These are phyloP conservation scores for Zygothrica quintamaculata DNA, from an alignment of 2,888 invertebrate species.

Conservation along the genomic window DNA sequence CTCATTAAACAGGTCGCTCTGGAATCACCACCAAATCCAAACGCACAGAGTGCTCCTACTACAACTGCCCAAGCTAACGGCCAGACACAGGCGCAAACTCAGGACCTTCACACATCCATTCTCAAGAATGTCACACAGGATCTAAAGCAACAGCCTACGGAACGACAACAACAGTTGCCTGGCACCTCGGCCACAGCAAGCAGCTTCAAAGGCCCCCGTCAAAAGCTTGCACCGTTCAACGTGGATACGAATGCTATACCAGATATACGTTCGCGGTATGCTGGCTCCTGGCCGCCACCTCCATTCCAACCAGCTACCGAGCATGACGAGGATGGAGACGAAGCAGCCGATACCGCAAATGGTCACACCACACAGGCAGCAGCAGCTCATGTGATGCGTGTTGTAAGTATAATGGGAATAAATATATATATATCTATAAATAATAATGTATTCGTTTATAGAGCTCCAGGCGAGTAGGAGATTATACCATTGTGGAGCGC, in stretches of 20 bases:
- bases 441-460: slow-evolving; percentile 34
- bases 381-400: slow-evolving; percentile 47
- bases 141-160: slow-evolving; percentile 31
- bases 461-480: slow-evolving; percentile 88
- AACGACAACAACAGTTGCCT: slow-evolving; percentile 50
- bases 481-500: slow-evolving; percentile 89
- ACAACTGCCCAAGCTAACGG: slow-evolving; percentile 50
- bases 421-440: neutral
- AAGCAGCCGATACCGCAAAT: slow-evolving; percentile 65
- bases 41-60: slow-evolving; percentile 35
- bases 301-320: slow-evolving; percentile 79
- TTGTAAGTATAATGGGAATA: slow-evolving; percentile 81
- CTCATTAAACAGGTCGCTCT: slow-evolving; percentile 90
- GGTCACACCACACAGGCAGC: slow-evolving; percentile 60
- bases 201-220: slow-evolving; percentile 86
- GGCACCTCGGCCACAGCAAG: slow-evolving; percentile 66
- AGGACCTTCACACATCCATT: slow-evolving; percentile 81
- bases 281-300: slow-evolving; percentile 86
- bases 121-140: slow-evolving; percentile 81
- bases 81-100: slow-evolving; percentile 26
- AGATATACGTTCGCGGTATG: slow-evolving; percentile 85
- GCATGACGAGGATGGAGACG: slow-evolving; percentile 77
- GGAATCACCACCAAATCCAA: slow-evolving; percentile 87
- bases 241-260: slow-evolving; percentile 86
- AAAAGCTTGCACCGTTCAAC: slow-evolving; percentile 86